Evolutionary conservation across 2,113 vertebrate genomes (phyloP).

Genomic region (Hydrochoerus hydrochaeris): DNA sequence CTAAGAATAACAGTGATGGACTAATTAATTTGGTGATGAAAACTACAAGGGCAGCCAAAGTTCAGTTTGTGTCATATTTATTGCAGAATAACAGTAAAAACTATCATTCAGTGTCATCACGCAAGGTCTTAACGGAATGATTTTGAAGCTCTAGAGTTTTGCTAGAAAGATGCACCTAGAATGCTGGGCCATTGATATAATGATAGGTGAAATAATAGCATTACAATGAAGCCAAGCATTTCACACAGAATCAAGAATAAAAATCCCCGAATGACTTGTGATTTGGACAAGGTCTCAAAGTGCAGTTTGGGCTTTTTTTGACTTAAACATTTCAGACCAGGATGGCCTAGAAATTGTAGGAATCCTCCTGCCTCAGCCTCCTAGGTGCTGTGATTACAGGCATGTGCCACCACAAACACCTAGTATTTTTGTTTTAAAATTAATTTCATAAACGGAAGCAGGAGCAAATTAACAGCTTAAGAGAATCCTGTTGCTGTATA

Average conservation of each 20-base stretch:
- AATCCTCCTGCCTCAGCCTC: no score
- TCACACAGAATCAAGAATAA: not conserved
- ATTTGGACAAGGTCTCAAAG: not conserved
- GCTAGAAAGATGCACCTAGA: not conserved
- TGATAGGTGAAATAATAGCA: not conserved
- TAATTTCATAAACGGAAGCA: no score
- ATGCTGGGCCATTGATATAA: not conserved
- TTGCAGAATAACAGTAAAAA: not conserved
- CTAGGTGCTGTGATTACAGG: no score
- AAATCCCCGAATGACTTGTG: not conserved
- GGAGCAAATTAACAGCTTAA: no score
- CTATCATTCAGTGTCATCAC: not conserved
- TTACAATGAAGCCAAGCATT: not conserved
- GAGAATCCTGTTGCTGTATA: no score
- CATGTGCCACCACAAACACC: no score
- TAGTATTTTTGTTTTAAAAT: no score
- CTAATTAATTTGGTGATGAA: not conserved
- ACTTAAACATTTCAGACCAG: no score
- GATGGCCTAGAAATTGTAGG: no score
- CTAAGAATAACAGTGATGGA: not conserved
- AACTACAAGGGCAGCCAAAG: not conserved
- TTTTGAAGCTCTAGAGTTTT: not conserved
- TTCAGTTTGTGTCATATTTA: not conserved
- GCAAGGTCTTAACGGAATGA: not conserved
- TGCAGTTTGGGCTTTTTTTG: not conserved